Conservation (phyloP, 2,113 vertebrate species). For the Gopherus flavomarginatus region DNA sequence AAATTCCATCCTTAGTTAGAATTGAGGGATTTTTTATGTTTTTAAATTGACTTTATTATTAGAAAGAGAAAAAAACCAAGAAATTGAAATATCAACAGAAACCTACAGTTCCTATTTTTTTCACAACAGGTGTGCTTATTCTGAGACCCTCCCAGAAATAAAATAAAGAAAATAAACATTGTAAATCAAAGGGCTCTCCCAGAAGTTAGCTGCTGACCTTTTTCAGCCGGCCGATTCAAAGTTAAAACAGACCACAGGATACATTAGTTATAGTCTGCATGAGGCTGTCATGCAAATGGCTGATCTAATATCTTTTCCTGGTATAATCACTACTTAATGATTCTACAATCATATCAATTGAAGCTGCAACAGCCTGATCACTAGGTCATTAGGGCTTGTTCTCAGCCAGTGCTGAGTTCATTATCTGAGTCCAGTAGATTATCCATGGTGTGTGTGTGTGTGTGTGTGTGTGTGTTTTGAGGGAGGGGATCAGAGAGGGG, state of each 20-base stretch:
- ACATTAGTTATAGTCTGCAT: neutral
- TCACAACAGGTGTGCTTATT: neutral
- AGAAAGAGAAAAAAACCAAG: neutral
- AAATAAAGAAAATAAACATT: neutral
- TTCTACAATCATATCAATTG: neutral
- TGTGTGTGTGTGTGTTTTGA: neutral
- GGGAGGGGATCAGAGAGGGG: neutral
- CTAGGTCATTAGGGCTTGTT: neutral
- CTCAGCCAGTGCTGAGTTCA: neutral
- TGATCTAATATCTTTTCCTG: neutral
- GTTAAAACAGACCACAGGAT: neutral
- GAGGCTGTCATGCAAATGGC: neutral
- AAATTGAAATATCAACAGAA: neutral
- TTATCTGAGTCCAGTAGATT: neutral
- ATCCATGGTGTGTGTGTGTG: neutral
- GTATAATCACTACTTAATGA: neutral
- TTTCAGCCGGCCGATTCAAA: accelerated
- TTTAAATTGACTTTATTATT: neutral
- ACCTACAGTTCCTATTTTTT: neutral
- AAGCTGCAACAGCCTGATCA: neutral
- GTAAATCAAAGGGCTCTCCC: neutral
- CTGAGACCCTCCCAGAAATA: neutral
- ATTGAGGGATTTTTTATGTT: neutral
- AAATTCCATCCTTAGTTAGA: neutral
- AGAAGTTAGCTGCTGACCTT: neutral